Conservation (phyloP, 2,888 invertebrate species). For the Apodemia hepburni region DNA sequence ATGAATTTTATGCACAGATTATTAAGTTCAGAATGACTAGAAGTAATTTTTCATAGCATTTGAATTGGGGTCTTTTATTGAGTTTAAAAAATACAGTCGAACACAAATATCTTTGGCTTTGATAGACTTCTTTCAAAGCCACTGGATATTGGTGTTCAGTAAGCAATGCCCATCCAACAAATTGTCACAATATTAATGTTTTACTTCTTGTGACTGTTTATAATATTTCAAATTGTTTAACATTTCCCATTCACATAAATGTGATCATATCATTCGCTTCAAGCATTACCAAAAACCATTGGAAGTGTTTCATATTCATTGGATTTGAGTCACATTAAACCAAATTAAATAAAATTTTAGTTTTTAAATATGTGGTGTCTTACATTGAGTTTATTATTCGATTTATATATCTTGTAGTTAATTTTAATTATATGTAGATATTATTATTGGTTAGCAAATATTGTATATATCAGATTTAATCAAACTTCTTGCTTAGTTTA, state of each 20-base stretch:
- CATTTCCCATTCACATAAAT: neutral
- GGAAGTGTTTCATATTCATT: conserved; percentile 25
- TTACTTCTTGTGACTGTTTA: neutral
- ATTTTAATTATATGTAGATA: conserved; percentile 10
- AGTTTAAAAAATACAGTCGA: neutral
- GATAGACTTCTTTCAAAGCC: too few species aligned
- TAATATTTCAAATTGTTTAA: neutral
- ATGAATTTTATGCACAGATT: neutral
- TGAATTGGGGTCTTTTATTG: neutral
- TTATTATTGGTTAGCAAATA: conserved; percentile 11
- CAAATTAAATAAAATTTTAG: conserved; percentile 33
- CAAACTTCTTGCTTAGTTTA: neutral
- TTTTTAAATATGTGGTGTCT: conserved; percentile 29
- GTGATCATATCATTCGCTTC: conserved; percentile 16
- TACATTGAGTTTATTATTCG: conserved; percentile 13
- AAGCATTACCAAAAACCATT: conserved; percentile 12
- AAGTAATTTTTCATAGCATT: neutral
- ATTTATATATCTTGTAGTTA: conserved; percentile 16
- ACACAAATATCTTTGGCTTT: too few species aligned
- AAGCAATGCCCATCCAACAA: too few species aligned
- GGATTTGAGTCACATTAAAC: conserved; percentile 39
- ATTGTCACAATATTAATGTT: conserved; percentile 22
- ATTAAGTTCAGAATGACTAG: neutral
- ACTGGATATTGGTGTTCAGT: too few species aligned
- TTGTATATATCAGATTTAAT: conserved; percentile 6